These are phyloP conservation scores for Trachurus trachurus DNA, from an alignment of 2,797 vertebrate genomes.

Conservation along the genomic window DNA sequence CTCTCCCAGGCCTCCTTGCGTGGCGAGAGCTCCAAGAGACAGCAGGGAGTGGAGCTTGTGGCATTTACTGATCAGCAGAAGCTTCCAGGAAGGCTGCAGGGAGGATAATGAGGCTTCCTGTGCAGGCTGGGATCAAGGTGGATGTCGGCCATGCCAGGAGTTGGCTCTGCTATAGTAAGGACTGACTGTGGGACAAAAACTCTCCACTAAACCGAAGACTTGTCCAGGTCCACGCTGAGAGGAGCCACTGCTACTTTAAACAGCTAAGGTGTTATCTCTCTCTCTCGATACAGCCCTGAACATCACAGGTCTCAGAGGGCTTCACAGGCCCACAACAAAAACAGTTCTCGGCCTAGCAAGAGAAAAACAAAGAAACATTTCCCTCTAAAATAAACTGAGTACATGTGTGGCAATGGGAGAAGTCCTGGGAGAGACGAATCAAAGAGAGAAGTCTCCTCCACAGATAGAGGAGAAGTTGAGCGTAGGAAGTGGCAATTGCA, in stretches of 20 bases:
- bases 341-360: background rate
- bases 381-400: slow-evolving; percentile 1
- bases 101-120: slow-evolving; percentile 78
- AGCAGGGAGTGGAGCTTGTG: slow-evolving; percentile 69
- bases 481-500: background rate
- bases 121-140: slow-evolving; percentile 58
- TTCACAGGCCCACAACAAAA: slow-evolving; percentile 27
- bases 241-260: slow-evolving; percentile 17
- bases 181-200: slow-evolving; percentile 31
- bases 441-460: background rate
- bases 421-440: background rate
- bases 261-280: slow-evolving; percentile 23
- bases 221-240: background rate
- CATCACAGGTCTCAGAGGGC: slow-evolving; percentile 25
- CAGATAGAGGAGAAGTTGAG: background rate
- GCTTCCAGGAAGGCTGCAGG: slow-evolving; percentile 64
- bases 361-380: slow-evolving; percentile 5
- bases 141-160: slow-evolving; percentile 47
- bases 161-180: slow-evolving; percentile 31
- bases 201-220: slow-evolving; percentile 13
- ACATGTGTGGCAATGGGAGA: slow-evolving; percentile 6
- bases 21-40: slow-evolving; percentile 49
- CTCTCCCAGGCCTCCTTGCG: slow-evolving; percentile 12
- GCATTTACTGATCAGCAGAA: slow-evolving; percentile 78
- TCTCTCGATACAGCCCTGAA: slow-evolving; percentile 27